These are phyloP conservation scores for Chaetogeoica ovagalla DNA, from an alignment of 2,888 invertebrate species.

Conservation along the genomic window DNA sequence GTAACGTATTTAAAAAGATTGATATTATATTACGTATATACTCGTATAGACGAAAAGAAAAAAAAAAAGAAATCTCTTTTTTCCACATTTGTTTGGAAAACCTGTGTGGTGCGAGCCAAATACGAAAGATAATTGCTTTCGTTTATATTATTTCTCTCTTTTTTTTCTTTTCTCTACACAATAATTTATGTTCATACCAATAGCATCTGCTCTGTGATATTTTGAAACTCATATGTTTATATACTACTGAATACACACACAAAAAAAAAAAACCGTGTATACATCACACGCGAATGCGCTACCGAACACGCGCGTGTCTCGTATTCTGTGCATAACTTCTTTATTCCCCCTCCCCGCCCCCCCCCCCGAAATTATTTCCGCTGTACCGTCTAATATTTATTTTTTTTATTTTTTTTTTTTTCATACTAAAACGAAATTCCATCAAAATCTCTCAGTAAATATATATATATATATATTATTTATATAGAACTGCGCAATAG, in stretches of 20 bases:
- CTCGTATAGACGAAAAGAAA: neutral
- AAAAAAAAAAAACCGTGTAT: neutral
- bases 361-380: no score
- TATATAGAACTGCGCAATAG: no score
- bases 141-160: neutral
- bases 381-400: no score
- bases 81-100: conserved; percentile 18
- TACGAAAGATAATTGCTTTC: conserved; percentile 35
- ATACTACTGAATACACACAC: no score
- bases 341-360: no score
- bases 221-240: conserved; percentile 3
- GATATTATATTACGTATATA: no score
- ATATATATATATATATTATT: no score
- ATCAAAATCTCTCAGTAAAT: neutral
- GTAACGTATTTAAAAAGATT: conserved; percentile 33
- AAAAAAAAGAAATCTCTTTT: neutral
- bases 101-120: conserved; percentile 22
- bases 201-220: conserved; percentile 23
- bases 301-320: neutral
- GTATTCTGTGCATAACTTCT: no score
- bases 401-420: no score
- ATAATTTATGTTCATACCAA: conserved; percentile 28
- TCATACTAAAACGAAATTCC: no score
- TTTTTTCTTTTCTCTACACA: neutral
- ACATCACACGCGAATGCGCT: conserved; percentile 24